Percentiles rank a stretch among this genome's conserved stretches.
Evolutionary conservation across 2,797 vertebrate species (phyloP).

Genomic region (Xenentodon cancila): DNA sequence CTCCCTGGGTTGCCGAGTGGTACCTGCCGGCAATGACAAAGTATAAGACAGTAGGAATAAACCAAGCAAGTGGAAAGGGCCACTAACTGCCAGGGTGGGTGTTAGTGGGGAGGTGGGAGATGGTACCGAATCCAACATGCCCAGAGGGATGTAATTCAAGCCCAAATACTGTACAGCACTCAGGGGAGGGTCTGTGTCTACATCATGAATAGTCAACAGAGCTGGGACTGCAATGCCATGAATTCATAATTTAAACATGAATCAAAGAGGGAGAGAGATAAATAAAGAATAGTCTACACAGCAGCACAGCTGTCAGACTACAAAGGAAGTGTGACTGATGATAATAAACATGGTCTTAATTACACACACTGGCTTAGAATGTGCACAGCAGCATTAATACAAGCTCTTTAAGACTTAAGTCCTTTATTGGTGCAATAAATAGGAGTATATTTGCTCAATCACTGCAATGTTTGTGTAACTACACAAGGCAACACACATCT

Average conservation of each 20-base stretch:
- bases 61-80: constrained; percentile 6
- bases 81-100: constrained; percentile 7
- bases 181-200: constrained; percentile 49
- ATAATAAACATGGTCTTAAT: constrained; percentile 51
- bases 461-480: constrained; percentile 1
- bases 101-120: background rate
- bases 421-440: background rate
- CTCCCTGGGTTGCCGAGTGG: constrained; percentile 95
- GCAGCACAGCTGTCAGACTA: constrained; percentile 44
- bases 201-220: constrained; percentile 69
- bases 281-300: background rate
- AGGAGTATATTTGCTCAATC: constrained; percentile 7
- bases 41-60: constrained; percentile 43
- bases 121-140: constrained; percentile 34
- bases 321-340: constrained; percentile 39
- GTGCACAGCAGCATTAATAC: constrained; percentile 7
- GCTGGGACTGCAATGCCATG: constrained; percentile 29
- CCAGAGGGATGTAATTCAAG: constrained; percentile 41
- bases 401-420: constrained; percentile 21
- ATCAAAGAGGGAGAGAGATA: constrained; percentile 1
- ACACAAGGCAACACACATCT: background rate
- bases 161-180: constrained; percentile 46
- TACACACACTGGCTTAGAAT: constrained; percentile 22
- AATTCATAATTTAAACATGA: constrained; percentile 63
- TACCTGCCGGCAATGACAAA: constrained; percentile 82